phyloP scores from a whole-genome alignment of 1,140 invertebrate species.

The Drosophila busckii region DNA sequence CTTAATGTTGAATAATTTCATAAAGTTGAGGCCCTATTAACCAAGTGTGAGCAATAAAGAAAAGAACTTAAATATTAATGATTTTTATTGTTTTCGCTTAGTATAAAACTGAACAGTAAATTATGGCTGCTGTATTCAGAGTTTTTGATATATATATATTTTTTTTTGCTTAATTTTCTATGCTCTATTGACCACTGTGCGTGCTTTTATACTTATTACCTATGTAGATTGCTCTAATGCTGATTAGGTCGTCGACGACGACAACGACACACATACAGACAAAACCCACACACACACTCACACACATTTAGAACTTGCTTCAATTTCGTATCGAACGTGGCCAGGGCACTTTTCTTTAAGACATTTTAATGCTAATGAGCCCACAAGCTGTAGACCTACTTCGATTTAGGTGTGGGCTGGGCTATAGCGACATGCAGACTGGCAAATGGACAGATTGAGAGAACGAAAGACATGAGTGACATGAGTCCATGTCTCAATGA shows the following conservation, averaged over 20 bases:
- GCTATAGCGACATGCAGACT: constrained; percentile 47
- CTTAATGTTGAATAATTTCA: too few species aligned
- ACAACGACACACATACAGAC: constrained; percentile 14
- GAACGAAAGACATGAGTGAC: constrained; percentile 26
- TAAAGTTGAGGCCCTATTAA: too few species aligned
- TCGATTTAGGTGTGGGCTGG: constrained; percentile 58
- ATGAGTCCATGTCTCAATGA: constrained; percentile 69
- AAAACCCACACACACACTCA: background rate
- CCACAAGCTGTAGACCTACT: constrained; percentile 71
- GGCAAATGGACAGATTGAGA: constrained; percentile 12
- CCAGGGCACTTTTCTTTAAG: constrained; percentile 69
- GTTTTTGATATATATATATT: constrained; percentile 11
- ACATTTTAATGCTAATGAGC: constrained; percentile 77
- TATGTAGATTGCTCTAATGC: constrained; percentile 73
- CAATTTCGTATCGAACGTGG: constrained; percentile 74
- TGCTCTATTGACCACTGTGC: constrained; percentile 39
- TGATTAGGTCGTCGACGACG: constrained; percentile 63
- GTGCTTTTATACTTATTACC: constrained; percentile 59
- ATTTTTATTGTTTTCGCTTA: too few species aligned
- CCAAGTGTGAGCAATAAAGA: too few species aligned
- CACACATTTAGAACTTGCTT: constrained; percentile 52
- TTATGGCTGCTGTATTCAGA: too few species aligned
- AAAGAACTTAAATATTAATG: too few species aligned
- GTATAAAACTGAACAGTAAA: too few species aligned
- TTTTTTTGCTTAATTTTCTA: constrained; percentile 15